Percentiles rank a stretch among this genome's conserved stretches.
These are phyloP conservation scores for Diplodus sargus DNA, from an alignment of 2,797 vertebrate species.

Conservation along the genomic window DNA sequence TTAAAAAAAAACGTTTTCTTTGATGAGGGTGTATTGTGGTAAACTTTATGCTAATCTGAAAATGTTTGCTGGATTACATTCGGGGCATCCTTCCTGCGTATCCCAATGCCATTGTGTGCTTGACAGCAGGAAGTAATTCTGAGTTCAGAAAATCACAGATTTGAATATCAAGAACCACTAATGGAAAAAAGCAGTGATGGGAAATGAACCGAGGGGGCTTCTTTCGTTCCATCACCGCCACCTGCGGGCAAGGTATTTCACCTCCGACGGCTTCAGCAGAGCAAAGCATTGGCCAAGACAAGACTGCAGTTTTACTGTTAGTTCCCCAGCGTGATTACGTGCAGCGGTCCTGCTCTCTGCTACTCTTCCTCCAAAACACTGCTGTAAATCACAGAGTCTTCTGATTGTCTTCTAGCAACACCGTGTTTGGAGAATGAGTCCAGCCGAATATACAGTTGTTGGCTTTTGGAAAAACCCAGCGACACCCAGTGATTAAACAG, in stretches of 20 bases:
- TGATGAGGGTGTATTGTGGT: constrained; percentile 61
- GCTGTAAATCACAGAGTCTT: constrained; percentile 40
- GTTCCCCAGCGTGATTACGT: constrained; percentile 59
- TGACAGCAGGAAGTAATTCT: constrained; percentile 24
- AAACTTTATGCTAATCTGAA: constrained; percentile 73
- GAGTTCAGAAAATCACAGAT: constrained; percentile 46
- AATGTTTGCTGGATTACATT: constrained; percentile 65
- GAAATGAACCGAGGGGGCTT: constrained; percentile 43
- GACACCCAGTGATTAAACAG: neutral
- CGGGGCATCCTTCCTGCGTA: constrained; percentile 39
- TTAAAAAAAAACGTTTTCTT: constrained; percentile 35
- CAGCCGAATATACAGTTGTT: neutral
- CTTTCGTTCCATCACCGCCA: constrained; percentile 55
- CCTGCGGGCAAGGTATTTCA: constrained; percentile 59
- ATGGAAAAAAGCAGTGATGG: constrained; percentile 41
- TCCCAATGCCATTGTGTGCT: constrained; percentile 39
- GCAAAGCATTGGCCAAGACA: constrained; percentile 50
- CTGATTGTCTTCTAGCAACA: neutral
- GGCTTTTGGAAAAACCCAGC: neutral
- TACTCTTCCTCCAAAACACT: constrained; percentile 11
- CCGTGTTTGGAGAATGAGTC: constrained; percentile 14
- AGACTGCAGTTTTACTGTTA: constrained; percentile 43
- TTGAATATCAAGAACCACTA: constrained; percentile 60
- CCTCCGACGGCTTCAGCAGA: constrained; percentile 52
- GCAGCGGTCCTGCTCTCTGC: constrained; percentile 23